phyloP scores from a whole-genome alignment of 2,888 invertebrate species.

The Drosophila nr. fundita region DNA sequence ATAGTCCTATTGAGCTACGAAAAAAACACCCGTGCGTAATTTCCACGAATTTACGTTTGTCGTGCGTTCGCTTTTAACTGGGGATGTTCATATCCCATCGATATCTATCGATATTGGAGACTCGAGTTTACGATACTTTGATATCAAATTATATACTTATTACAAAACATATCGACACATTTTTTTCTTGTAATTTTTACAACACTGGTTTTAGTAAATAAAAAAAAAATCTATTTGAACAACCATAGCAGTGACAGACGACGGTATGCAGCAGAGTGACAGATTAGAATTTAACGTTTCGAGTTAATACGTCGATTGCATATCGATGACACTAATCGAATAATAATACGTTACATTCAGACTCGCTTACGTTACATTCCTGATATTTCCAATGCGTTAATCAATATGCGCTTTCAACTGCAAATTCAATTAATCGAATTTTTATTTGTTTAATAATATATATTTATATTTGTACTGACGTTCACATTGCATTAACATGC shows the following conservation, averaged over 20 bases:
- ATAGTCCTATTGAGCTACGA: constrained; percentile 59
- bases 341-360: background rate
- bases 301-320: background rate
- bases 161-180: constrained; percentile 3
- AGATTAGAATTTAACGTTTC: background rate
- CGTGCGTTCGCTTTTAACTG: constrained; percentile 46
- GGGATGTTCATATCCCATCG: constrained; percentile 37
- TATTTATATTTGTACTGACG: background rate
- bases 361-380: background rate
- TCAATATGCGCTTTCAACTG: background rate
- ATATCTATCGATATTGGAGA: constrained; percentile 22
- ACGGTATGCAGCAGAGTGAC: background rate
- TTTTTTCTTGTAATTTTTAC: background rate
- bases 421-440: background rate
- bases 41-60: constrained; percentile 55
- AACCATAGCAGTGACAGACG: background rate
- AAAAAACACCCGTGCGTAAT: constrained; percentile 60
- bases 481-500: background rate
- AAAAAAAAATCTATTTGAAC: background rate
- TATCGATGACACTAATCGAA: background rate
- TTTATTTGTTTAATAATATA: background rate
- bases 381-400: background rate
- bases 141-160: background rate
- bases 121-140: constrained; percentile 8
- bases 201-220: background rate